Evolutionary conservation across 2,797 vertebrate genomes (phyloP).

Genomic region (Sebastes iracundus): DNA sequence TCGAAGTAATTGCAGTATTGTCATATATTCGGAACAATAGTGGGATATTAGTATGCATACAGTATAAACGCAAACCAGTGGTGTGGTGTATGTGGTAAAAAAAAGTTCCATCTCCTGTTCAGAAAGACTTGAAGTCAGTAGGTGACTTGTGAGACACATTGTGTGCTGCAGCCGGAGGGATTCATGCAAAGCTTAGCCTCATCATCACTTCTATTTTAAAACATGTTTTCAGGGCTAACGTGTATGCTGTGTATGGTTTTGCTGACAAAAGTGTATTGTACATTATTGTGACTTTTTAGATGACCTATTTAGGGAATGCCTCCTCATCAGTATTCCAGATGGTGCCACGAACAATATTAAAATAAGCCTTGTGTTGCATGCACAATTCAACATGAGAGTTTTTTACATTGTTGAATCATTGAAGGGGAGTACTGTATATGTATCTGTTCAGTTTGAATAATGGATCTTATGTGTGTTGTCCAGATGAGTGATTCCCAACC

Average conservation of each 20-base stretch:
- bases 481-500: background rate
- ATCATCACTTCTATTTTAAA: slow-evolving; percentile 68
- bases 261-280: slow-evolving; percentile 55
- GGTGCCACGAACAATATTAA: slow-evolving; percentile 21
- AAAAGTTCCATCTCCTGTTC: background rate
- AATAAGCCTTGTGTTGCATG: slow-evolving; percentile 3
- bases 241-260: slow-evolving; percentile 28
- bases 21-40: no score
- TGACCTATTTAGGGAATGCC: slow-evolving; percentile 65
- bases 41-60: no score
- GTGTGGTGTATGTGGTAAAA: background rate
- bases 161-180: slow-evolving; percentile 22
- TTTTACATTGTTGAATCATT: background rate
- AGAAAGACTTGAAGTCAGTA: background rate
- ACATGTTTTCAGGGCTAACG: slow-evolving; percentile 45
- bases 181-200: slow-evolving; percentile 48
- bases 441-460: background rate
- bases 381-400: background rate
- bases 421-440: background rate
- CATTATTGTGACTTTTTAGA: slow-evolving; percentile 53
- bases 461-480: background rate
- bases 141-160: background rate
- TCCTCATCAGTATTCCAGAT: slow-evolving; percentile 57
- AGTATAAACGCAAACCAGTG: no score
- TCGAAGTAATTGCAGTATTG: no score